Base-by-base conservation (phyloP, 2,888 invertebrate species). In the Torymus auratus region DNA sequence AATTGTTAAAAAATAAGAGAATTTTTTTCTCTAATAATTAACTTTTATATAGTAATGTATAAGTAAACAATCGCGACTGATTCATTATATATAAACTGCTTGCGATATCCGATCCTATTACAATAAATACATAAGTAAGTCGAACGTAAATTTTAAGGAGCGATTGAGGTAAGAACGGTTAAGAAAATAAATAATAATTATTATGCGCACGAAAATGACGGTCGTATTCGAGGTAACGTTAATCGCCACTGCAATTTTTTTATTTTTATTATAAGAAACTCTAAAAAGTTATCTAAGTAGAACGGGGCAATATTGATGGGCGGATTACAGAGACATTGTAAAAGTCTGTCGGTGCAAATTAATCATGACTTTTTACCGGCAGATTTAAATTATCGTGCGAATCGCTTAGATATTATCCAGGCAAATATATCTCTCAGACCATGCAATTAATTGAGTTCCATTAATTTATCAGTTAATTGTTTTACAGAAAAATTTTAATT, bases 21-120 rank as follows among this genome's bases (percentile, higher is more conserved):
- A 82, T 68, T 79, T 73, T 83, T 81, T 81, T 83, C 81, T 83
- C 83, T 81, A 82, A 83, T 79, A 71, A 83, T 81, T 82, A 82
- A 84, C 83, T 84, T 85, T 84, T 83, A 83, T 84, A 85, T 83
- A 83, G 82, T 83, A 80, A 82, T 11, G 13, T 68, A 72, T 71
- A 69, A 67, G 20, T 50, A 69, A 41, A 82, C 80, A 82, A 78
- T 84, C 80, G 84, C 84, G 83, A 84, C 83, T 84, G 82, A 84
- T 76, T 81, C 83, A 83, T 82, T 67, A 80, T 81, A 73, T 58
- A 68, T 62, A 85, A 80, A 83, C 78, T 82, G 83, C 84, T 85
- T 83, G 76, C 83, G 84, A 85, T 84, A 85, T 84, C 83, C 84
- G 84, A 85, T 85, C 85, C 85, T 84, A 84, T 68, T 82, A 80